These are phyloP conservation scores for Argyra leucocephala DNA, from an alignment of 2,888 invertebrate genomes.

Conservation along the genomic window DNA sequence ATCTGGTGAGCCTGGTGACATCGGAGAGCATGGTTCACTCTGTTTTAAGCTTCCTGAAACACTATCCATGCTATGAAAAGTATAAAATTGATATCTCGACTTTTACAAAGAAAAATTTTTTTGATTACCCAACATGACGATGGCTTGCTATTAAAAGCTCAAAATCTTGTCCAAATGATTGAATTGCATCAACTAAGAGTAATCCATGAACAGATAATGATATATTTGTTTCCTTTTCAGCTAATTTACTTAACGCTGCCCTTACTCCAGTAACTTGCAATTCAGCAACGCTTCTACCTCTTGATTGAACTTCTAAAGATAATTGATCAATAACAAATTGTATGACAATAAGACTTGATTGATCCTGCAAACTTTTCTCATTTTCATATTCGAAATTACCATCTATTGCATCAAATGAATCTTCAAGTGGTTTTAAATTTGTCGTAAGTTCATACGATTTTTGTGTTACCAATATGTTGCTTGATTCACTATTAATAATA, in stretches of 20 bases:
- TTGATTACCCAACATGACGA: slow-evolving; percentile 71
- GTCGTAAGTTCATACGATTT: not conserved
- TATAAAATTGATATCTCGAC: slow-evolving; percentile 7
- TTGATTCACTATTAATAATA: slow-evolving; percentile 30
- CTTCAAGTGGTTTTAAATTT: slow-evolving; percentile 18
- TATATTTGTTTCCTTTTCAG: slow-evolving; percentile 60
- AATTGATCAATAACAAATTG: slow-evolving; percentile 83
- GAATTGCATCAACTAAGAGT: slow-evolving; percentile 85
- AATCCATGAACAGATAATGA: slow-evolving; percentile 85
- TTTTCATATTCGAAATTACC: slow-evolving; percentile 11
- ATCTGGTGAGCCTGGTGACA: slow-evolving; percentile 69
- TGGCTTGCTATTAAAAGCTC: slow-evolving; percentile 90
- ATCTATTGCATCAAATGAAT: slow-evolving; percentile 17
- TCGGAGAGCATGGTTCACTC: slow-evolving; percentile 84
- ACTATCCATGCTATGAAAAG: slow-evolving; percentile 69
- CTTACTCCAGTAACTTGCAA: slow-evolving; percentile 83
- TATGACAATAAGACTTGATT: slow-evolving; percentile 56
- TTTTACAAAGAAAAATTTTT: not conserved
- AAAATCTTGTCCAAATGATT: slow-evolving; percentile 91
- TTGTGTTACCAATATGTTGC: not conserved
- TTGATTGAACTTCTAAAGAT: slow-evolving; percentile 76
- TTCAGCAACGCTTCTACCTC: slow-evolving; percentile 84
- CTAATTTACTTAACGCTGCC: slow-evolving; percentile 63
- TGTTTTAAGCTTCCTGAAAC: slow-evolving; percentile 84
- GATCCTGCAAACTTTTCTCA: slow-evolving; percentile 32